These are phyloP conservation scores for Drosophila yooni DNA, from an alignment of 2,888 invertebrate species.

Conservation along the genomic window DNA sequence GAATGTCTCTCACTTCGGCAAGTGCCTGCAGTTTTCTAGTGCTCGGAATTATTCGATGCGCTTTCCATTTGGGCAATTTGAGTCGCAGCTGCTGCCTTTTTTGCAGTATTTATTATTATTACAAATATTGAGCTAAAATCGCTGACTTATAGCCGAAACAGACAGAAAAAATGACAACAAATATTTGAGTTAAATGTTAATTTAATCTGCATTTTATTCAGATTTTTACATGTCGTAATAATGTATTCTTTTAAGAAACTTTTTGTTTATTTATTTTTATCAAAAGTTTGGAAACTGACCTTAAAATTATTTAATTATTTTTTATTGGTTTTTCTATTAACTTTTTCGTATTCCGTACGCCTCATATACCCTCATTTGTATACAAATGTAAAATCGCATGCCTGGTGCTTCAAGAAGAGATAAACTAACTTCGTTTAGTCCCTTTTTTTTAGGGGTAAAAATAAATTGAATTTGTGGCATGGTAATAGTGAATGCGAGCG, in stretches of 20 bases:
- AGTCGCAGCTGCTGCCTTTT: slow-evolving; percentile 24
- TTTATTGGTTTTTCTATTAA: not conserved
- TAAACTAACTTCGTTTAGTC: not conserved
- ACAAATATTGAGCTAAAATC: not conserved
- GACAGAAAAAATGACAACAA: not conserved
- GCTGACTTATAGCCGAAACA: not conserved
- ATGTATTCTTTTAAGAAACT: not conserved
- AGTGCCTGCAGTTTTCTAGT: slow-evolving; percentile 3
- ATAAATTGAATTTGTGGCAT: slow-evolving; percentile 15
- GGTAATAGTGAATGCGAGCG: not conserved
- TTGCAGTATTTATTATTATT: not conserved
- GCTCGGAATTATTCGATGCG: slow-evolving; percentile 6
- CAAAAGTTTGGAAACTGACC: not conserved
- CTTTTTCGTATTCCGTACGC: not conserved
- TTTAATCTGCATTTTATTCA: not conserved
- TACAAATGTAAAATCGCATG: not conserved
- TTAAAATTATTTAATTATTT: not conserved
- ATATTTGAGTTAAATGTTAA: not conserved
- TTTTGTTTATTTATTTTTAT: not conserved
- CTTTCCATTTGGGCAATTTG: slow-evolving; percentile 42
- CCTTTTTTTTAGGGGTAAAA: not conserved
- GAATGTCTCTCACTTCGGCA: slow-evolving; percentile 5
- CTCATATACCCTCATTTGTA: not conserved
- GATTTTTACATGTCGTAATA: not conserved
- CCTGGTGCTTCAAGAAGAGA: not conserved